Conservation (phyloP, 1,140 invertebrate genomes). For the Diorhabda carinulata region DNA sequence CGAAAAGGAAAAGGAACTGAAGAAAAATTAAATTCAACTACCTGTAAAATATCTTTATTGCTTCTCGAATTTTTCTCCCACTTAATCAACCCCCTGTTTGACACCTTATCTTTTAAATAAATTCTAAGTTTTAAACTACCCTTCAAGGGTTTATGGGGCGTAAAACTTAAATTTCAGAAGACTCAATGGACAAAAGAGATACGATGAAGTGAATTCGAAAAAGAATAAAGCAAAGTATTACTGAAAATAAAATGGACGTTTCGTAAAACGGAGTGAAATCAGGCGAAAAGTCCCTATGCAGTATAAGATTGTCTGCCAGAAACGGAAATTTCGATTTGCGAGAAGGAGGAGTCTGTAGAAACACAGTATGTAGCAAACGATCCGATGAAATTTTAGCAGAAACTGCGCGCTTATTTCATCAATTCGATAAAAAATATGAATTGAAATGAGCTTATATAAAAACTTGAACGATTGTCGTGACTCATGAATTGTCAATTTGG, state of each 20-base stretch:
- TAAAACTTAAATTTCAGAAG: constrained; percentile 3
- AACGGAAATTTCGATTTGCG: no score
- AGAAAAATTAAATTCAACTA: not conserved
- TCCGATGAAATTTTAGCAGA: no score
- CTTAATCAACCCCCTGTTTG: not conserved
- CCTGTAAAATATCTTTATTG: not conserved
- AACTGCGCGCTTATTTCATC: no score
- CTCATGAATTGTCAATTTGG: no score
- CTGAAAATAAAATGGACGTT: not conserved
- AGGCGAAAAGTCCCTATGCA: not conserved
- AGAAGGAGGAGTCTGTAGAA: no score
- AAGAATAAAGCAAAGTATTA: not conserved
- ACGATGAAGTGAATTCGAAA: not conserved
- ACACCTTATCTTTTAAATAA: constrained; percentile 2
- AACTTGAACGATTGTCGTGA: no score
- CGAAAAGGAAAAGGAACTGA: no score
- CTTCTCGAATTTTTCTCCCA: not conserved
- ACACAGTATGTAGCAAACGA: no score
- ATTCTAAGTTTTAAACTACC: not conserved
- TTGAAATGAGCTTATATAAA: no score
- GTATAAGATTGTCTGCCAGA: not conserved
- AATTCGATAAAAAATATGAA: no score
- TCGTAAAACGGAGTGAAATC: not conserved
- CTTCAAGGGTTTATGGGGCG: constrained; percentile 1
- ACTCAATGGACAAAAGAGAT: not conserved